Evolutionary conservation across 1,140 invertebrate genomes (phyloP).

Genomic region (Eriosoma lanigerum): DNA sequence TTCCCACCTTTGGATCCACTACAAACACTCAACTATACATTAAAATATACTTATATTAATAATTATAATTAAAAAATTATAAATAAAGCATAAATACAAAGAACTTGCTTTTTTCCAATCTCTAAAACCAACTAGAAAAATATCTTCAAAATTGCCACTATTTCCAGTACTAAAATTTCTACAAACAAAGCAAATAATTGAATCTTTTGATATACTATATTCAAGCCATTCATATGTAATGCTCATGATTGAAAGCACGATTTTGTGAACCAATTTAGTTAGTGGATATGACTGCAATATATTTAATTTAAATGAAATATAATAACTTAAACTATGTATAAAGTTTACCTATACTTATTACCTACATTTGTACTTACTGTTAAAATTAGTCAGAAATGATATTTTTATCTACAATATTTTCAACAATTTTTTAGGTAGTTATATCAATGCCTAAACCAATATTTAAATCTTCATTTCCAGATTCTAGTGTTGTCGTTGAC

Average conservation of each 20-base stretch:
- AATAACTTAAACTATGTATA: background rate
- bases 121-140: background rate
- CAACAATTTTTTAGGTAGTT: background rate
- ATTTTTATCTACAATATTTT: conserved; percentile 8
- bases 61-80: too few species aligned
- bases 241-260: background rate
- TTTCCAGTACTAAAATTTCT: background rate
- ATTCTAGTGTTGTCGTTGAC: background rate
- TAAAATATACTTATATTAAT: background rate
- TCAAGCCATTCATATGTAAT: background rate
- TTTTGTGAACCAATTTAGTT: background rate
- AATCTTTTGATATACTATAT: background rate
- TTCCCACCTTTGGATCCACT: too few species aligned
- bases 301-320: background rate
- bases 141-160: background rate
- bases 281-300: background rate
- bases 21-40: too few species aligned
- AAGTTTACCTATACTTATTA: too few species aligned
- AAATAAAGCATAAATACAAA: background rate
- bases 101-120: background rate
- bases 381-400: background rate
- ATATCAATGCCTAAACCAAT: background rate
- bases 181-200: background rate
- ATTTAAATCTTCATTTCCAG: background rate
- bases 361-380: too few species aligned